Conservation (phyloP, 1,140 invertebrate species). For the Magallana ariakensis region DNA sequence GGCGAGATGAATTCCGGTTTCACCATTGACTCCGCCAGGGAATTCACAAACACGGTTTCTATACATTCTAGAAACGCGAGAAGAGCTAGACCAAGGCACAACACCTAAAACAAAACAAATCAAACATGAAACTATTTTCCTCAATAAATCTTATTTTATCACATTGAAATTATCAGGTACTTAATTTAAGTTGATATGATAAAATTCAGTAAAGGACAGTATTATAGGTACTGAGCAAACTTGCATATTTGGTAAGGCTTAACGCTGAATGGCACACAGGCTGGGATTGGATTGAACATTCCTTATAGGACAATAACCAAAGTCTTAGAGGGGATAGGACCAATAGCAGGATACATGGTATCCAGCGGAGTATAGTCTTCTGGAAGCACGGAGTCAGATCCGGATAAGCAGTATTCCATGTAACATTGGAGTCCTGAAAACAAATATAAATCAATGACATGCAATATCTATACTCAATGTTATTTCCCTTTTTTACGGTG, state of each 20-base stretch:
- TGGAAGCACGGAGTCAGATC: conserved; percentile 76
- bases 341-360: conserved; percentile 84
- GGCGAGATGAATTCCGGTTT: background rate
- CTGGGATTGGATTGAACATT: background rate
- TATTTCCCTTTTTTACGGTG: background rate
- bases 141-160: too few relatives aligned
- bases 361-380: conserved; percentile 89
- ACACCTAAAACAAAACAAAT: background rate
- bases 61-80: background rate
- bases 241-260: background rate
- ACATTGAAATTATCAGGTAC: too few relatives aligned
- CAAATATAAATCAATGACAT: background rate
- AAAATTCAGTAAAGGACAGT: too few relatives aligned
- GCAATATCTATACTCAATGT: background rate
- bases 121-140: too few relatives aligned
- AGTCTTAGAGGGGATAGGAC: conserved; percentile 65
- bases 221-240: background rate
- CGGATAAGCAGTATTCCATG: conserved; percentile 73
- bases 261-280: background rate
- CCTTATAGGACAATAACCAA: conserved; percentile 53
- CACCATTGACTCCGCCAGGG: background rate
- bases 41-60: background rate
- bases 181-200: too few relatives aligned
- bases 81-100: background rate
- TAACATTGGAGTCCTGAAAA: conserved; percentile 64